These are phyloP conservation scores for Callinectes sapidus DNA, from an alignment of 2,888 invertebrate species.

Conservation along the genomic window DNA sequence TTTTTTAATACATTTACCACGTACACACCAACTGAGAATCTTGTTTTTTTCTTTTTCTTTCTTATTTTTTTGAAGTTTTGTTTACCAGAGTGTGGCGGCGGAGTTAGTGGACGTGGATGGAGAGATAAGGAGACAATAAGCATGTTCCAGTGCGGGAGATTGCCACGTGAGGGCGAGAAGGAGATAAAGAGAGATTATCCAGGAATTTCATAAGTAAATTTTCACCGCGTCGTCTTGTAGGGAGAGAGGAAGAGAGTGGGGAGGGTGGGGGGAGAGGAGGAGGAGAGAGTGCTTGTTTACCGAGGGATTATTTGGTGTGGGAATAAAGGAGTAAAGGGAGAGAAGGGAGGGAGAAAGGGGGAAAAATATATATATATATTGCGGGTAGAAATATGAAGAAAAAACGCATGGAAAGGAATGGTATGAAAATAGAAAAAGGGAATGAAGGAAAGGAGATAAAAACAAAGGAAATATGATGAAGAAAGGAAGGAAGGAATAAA, in stretches of 20 bases:
- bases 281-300: background rate
- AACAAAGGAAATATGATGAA: too few relatives aligned
- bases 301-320: too few relatives aligned
- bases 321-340: too few relatives aligned
- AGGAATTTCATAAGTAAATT: background rate
- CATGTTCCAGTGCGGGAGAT: background rate
- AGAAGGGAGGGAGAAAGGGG: too few relatives aligned
- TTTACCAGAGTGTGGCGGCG: background rate
- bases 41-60: background rate
- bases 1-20: background rate
- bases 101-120: constrained; percentile 20
- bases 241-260: background rate
- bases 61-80: background rate
- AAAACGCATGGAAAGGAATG: too few relatives aligned
- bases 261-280: background rate
- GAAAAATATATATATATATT: too few relatives aligned
- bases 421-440: too few relatives aligned
- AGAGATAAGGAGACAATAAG: constrained; percentile 7
- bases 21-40: background rate
- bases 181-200: constrained; percentile 17
- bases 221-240: background rate
- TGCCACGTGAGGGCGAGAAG: background rate
- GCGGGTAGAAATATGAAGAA: too few relatives aligned
- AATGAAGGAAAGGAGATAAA: too few relatives aligned
- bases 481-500: too few relatives aligned